Conservation (phyloP, 2,797 vertebrate species). For the Phalanger gymnotis region DNA sequence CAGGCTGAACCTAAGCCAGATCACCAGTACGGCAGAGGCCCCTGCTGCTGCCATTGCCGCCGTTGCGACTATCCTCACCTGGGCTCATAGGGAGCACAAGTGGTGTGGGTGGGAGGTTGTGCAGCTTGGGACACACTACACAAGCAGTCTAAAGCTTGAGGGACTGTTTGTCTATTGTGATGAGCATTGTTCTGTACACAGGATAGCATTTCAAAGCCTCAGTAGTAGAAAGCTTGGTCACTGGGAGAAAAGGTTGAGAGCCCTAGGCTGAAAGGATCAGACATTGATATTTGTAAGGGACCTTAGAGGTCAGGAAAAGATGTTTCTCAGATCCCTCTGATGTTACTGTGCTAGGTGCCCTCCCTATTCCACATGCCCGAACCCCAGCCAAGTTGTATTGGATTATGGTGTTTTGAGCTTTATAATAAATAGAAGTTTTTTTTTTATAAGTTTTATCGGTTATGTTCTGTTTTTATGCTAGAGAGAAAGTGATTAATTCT, state of each 20-base stretch:
- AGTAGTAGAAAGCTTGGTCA: background rate
- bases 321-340: background rate
- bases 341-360: background rate
- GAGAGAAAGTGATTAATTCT: background rate
- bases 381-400: background rate
- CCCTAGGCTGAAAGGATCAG: background rate
- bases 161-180: background rate
- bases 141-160: background rate
- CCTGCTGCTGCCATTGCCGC: background rate
- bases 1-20: background rate
- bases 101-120: background rate
- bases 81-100: background rate
- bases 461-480: background rate
- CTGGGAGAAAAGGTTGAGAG: background rate
- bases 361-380: background rate
- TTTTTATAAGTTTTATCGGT: background rate
- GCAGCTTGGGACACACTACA: background rate
- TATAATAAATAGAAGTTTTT: slow-evolving; percentile 6
- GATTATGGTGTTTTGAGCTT: slow-evolving; percentile 5
- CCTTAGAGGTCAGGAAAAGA: background rate
- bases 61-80: background rate
- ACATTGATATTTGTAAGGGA: background rate
- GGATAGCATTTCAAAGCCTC: background rate
- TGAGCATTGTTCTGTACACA: background rate
- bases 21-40: background rate